These are phyloP conservation scores for Adela reaumurella DNA, from an alignment of 2,888 invertebrate species.

Conservation along the genomic window DNA sequence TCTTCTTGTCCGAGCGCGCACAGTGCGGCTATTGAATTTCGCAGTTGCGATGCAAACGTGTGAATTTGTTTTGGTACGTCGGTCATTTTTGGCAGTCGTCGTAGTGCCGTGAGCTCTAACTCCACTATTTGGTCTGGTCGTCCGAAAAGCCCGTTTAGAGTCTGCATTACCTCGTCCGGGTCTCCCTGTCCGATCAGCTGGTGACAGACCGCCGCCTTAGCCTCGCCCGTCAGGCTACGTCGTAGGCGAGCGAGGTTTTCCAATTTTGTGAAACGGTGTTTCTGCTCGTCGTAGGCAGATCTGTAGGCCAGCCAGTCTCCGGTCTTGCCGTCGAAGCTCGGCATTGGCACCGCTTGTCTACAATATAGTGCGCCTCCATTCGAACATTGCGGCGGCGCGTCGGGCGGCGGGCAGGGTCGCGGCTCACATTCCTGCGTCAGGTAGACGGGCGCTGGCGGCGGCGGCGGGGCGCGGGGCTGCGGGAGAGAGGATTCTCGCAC, in stretches of 20 bases:
- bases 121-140: not conserved
- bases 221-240: not conserved
- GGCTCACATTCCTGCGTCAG: not conserved
- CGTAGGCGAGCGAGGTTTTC: constrained; percentile 2
- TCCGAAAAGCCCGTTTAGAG: not conserved
- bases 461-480: constrained; percentile 3
- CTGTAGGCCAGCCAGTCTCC: not conserved
- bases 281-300: not conserved
- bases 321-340: not conserved
- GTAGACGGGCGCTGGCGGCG: constrained; percentile 1
- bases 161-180: not conserved
- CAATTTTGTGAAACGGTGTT: not conserved
- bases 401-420: not conserved
- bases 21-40: not conserved
- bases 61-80: not conserved
- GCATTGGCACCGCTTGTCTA: not conserved
- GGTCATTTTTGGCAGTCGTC: not conserved
- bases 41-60: not conserved
- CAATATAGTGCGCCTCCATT: not conserved
- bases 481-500: not conserved
- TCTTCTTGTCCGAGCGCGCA: not conserved
- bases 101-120: not conserved
- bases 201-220: not conserved
- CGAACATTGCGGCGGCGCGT: not conserved
- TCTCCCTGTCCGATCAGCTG: not conserved